Conservation (phyloP, 2,888 invertebrate species). For the Halictus ligatus region DNA sequence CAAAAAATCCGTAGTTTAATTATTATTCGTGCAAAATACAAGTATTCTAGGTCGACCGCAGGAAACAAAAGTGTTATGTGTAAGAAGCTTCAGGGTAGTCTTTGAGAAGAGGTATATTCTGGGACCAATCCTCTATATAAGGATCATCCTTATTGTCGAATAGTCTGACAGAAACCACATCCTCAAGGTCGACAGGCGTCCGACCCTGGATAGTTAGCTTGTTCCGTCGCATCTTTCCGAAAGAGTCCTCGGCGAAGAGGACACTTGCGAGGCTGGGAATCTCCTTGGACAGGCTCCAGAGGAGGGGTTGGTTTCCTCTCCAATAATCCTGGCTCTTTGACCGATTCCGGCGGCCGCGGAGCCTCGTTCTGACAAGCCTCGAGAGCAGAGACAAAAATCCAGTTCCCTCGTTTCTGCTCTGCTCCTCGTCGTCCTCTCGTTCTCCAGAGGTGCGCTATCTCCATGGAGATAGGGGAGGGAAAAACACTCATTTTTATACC, state of each 20-base stretch:
- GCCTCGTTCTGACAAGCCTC: slow-evolving; percentile 36
- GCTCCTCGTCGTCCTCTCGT: slow-evolving; percentile 27
- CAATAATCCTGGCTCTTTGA: slow-evolving; percentile 41
- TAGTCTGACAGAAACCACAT: neutral
- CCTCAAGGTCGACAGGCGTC: neutral
- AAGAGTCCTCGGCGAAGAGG: neutral
- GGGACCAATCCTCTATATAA: neutral
- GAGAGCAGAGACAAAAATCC: slow-evolving; percentile 50
- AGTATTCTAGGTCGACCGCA: too few relatives aligned
- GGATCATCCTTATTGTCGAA: neutral
- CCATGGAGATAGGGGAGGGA: slow-evolving; percentile 81
- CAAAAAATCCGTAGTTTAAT: too few relatives aligned
- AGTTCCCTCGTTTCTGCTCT: slow-evolving; percentile 13
- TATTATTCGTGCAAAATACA: too few relatives aligned
- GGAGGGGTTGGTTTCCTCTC: slow-evolving; percentile 23
- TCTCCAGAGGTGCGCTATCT: slow-evolving; percentile 80
- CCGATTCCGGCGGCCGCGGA: slow-evolving; percentile 38
- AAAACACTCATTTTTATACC: slow-evolving; percentile 85
- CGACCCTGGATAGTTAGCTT: neutral
- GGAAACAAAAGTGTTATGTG: too few relatives aligned
- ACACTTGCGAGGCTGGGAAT: neutral
- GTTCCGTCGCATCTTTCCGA: neutral
- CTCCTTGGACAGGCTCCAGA: slow-evolving; percentile 55
- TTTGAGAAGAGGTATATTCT: too few relatives aligned
- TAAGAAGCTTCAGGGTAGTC: neutral